Conservation (phyloP, 2,888 invertebrate genomes). For the Nomada fabriciana region DNA sequence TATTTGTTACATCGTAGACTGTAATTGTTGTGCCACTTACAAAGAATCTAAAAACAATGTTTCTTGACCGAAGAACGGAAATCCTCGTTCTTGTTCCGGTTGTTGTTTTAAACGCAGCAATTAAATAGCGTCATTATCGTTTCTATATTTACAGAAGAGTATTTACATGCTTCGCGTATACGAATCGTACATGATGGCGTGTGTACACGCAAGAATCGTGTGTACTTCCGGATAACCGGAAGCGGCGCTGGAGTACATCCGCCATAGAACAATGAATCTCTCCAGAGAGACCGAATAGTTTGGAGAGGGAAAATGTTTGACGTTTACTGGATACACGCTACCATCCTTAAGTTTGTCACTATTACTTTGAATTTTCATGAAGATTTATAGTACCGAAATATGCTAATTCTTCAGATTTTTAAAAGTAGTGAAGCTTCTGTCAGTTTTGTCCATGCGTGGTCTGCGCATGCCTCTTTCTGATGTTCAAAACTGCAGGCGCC, state of each 20-base stretch:
- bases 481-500: not conserved
- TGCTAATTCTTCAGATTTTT: not conserved
- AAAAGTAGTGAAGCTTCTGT: not conserved
- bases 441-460: not conserved
- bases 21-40: not conserved
- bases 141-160: conserved; percentile 49
- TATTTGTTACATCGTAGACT: not conserved
- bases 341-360: not conserved
- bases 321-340: not conserved
- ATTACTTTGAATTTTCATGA: not conserved
- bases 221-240: not conserved
- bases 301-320: not conserved
- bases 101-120: not conserved
- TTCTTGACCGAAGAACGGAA: not conserved
- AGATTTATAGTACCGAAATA: not conserved
- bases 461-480: not conserved
- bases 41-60: not conserved
- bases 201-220: not conserved
- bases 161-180: conserved; percentile 40
- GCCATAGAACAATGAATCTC: not conserved
- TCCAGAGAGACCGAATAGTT: not conserved
- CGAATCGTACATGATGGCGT: not conserved
- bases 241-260: conserved; percentile 3
- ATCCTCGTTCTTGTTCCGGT: not conserved
- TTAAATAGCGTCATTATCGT: not conserved